Conservation (phyloP, 1,140 invertebrate species). For the Drosophila repleta region DNA sequence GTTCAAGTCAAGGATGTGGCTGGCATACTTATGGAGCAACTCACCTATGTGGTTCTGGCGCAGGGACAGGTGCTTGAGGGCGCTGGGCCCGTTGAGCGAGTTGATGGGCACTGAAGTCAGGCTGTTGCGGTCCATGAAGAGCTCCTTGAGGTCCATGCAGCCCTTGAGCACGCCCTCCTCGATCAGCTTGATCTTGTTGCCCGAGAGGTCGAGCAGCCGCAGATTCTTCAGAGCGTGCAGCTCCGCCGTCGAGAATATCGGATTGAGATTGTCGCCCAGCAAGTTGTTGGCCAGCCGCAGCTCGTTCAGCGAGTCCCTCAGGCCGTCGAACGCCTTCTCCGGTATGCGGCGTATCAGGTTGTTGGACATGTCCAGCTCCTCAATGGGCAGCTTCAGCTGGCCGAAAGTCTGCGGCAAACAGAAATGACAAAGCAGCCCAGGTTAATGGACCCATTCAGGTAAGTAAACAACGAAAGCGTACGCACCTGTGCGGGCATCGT, state of each 20-base stretch:
- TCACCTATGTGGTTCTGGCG: slow-evolving; percentile 92
- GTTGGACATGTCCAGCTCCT: slow-evolving; percentile 91
- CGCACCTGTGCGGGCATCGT: slow-evolving; percentile 89
- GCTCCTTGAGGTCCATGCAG: slow-evolving; percentile 89
- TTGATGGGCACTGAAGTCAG: slow-evolving; percentile 87
- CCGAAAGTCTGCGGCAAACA: slow-evolving; percentile 85
- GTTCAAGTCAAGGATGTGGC: background rate
- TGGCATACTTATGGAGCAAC: slow-evolving; percentile 10
- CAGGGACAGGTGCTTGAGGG: slow-evolving; percentile 89
- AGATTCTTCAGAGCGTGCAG: slow-evolving; percentile 90
- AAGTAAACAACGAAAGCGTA: background rate
- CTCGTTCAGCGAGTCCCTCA: slow-evolving; percentile 88
- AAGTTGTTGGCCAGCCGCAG: slow-evolving; percentile 91
- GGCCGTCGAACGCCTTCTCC: slow-evolving; percentile 89
- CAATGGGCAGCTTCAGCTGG: slow-evolving; percentile 87
- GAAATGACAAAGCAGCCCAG: background rate
- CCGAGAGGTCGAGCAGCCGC: slow-evolving; percentile 90
- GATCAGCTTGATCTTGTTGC: slow-evolving; percentile 91
- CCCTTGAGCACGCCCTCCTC: slow-evolving; percentile 94
- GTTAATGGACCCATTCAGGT: background rate
- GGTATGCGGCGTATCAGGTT: slow-evolving; percentile 92
- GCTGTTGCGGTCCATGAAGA: slow-evolving; percentile 92
- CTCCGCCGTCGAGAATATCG: slow-evolving; percentile 94
- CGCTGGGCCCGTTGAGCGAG: slow-evolving; percentile 91
- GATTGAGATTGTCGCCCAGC: slow-evolving; percentile 94